phyloP scores from a whole-genome alignment of 2,888 invertebrate genomes.

The Pecten maximus region DNA sequence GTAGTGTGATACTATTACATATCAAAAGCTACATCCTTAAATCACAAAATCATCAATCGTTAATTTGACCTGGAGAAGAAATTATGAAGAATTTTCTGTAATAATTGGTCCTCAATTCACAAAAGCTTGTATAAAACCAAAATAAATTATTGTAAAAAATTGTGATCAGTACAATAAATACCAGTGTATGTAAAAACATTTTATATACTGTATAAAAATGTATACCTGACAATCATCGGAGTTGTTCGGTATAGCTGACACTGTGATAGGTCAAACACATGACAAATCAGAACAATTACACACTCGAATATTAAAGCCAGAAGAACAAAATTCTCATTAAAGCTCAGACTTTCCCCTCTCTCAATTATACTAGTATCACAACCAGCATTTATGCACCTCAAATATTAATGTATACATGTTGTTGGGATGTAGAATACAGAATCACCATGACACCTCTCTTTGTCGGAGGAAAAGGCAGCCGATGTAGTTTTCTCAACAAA shows the following conservation, averaged over 20 bases:
- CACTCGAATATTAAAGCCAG: neutral
- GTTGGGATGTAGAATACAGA: neutral
- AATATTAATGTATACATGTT: neutral
- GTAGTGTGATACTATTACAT: neutral
- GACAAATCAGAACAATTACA: neutral
- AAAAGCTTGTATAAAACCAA: conserved; percentile 6
- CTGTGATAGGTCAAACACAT: neutral
- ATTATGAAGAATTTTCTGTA: neutral
- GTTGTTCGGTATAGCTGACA: neutral
- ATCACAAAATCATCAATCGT: neutral
- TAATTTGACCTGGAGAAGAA: neutral
- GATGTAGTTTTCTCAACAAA: too few species aligned
- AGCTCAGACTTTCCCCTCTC: neutral
- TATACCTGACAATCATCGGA: neutral
- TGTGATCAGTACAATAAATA: neutral
- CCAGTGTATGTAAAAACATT: neutral
- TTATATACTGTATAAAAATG: neutral
- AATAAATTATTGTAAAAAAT: neutral
- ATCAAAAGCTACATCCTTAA: neutral
- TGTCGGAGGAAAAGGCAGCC: too few species aligned
- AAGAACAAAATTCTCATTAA: neutral
- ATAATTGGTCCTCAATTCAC: conserved; percentile 4
- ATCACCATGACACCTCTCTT: neutral
- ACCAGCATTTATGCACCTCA: neutral
- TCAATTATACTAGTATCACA: neutral